These are phyloP conservation scores for Lophura nycthemera DNA, from an alignment of 2,113 vertebrate species.

Conservation along the genomic window DNA sequence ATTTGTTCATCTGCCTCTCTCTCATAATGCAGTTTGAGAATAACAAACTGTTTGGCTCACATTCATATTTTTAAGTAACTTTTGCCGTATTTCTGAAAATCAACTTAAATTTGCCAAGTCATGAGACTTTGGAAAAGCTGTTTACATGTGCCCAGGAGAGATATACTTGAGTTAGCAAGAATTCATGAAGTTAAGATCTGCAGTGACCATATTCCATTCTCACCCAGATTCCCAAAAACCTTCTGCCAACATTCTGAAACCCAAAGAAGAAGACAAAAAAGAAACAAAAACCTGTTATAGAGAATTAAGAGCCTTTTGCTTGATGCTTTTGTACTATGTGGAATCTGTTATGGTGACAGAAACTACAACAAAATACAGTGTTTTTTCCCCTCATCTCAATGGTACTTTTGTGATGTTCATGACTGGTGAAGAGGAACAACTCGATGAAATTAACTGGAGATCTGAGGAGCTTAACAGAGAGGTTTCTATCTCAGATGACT, in stretches of 20 bases:
- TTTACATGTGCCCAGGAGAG: neutral
- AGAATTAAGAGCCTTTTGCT: neutral
- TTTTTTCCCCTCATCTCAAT: neutral
- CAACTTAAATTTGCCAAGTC: neutral
- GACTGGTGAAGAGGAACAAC: neutral
- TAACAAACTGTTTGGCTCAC: neutral
- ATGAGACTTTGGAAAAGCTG: neutral
- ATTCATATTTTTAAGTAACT: neutral
- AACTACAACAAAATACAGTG: neutral
- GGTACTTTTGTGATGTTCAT: neutral
- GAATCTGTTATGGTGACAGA: neutral
- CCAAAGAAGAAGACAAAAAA: neutral
- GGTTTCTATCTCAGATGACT: neutral
- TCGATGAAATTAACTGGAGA: neutral
- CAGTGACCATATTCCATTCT: neutral
- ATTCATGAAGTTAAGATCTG: neutral
- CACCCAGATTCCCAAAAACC: neutral
- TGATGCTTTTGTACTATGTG: neutral
- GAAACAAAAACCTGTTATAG: neutral
- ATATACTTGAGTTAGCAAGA: neutral
- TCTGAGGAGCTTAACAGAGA: neutral
- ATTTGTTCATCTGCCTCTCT: neutral
- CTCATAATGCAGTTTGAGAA: neutral
- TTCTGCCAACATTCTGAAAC: neutral
- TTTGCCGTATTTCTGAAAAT: neutral